Conservation (phyloP, 2,113 vertebrate genomes). For the Sinocyclocheilus grahami region DNA sequence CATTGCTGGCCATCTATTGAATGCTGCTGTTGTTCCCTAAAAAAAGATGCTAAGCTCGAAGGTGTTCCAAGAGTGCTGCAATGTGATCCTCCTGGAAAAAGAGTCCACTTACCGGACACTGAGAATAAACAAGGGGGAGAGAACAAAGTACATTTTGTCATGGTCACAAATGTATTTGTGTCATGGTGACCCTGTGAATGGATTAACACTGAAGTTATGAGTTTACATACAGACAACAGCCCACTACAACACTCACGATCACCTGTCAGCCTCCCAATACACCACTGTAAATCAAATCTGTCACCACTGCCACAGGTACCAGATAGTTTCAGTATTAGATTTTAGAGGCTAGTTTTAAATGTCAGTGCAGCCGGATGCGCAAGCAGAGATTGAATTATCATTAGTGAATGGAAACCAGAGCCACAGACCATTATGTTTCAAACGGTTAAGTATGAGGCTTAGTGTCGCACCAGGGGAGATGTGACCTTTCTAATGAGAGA, state of each 20-base stretch:
- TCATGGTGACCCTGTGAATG: constrained; percentile 3
- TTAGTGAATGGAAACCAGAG: not conserved
- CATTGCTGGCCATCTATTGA: not conserved
- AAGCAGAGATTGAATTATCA: not conserved
- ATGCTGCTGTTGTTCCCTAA: not conserved
- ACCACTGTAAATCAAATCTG: not conserved
- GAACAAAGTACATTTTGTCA: not conserved
- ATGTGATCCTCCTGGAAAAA: constrained; percentile 7
- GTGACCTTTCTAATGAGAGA: constrained; percentile 38
- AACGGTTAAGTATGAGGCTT: not conserved
- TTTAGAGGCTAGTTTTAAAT: constrained; percentile 9
- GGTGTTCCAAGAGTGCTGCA: not conserved
- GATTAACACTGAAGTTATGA: not conserved
- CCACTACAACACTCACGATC: not conserved
- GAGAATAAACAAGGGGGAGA: constrained; percentile 12
- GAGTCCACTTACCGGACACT: not conserved
- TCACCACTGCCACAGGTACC: not conserved
- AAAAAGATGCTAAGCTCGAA: not conserved
- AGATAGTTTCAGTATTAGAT: not conserved
- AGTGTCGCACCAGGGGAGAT: not conserved
- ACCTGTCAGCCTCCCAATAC: constrained; percentile 8
- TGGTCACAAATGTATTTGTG: constrained; percentile 15
- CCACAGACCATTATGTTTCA: not conserved
- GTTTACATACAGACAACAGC: not conserved
- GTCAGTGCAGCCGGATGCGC: not conserved